Conservation (phyloP, 1,140 invertebrate genomes). For the Drosophila prosaltans region DNA sequence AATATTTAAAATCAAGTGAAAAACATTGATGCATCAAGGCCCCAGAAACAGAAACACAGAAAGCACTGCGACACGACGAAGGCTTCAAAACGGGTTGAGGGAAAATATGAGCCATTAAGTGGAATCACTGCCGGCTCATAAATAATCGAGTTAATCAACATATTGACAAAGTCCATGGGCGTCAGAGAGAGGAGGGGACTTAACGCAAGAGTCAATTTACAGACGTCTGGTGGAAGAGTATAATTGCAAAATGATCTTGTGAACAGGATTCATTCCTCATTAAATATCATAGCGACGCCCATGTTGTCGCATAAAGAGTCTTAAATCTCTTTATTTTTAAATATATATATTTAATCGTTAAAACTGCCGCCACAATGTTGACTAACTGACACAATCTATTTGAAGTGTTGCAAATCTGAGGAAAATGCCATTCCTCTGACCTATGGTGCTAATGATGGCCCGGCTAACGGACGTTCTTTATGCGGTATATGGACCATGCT, state of each 20-base stretch:
- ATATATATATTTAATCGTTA: too few species aligned
- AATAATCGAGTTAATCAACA: slow-evolving; percentile 81
- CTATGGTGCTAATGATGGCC: slow-evolving; percentile 65
- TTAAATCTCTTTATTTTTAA: too few species aligned
- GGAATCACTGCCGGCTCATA: slow-evolving; percentile 72
- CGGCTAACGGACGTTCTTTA: slow-evolving; percentile 63
- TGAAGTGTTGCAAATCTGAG: neutral
- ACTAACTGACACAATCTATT: neutral
- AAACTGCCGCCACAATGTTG: neutral
- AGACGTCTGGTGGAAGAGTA: too few species aligned
- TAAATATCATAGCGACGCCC: too few species aligned
- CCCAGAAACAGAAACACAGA: neutral
- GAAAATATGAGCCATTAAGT: slow-evolving; percentile 71
- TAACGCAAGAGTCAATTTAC: too few species aligned
- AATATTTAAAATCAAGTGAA: neutral
- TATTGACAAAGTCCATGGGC: slow-evolving; percentile 63
- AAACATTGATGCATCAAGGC: slow-evolving; percentile 53
- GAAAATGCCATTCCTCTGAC: neutral
- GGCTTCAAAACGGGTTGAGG: slow-evolving; percentile 17
- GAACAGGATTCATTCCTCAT: too few species aligned
- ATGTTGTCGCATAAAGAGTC: too few species aligned
- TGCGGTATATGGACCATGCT: slow-evolving; percentile 20
- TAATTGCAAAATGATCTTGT: too few species aligned
- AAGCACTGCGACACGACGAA: neutral
- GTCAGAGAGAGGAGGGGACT: neutral